phyloP scores from a whole-genome alignment of 2,113 vertebrate genomes.

The Plotosus lineatus region DNA sequence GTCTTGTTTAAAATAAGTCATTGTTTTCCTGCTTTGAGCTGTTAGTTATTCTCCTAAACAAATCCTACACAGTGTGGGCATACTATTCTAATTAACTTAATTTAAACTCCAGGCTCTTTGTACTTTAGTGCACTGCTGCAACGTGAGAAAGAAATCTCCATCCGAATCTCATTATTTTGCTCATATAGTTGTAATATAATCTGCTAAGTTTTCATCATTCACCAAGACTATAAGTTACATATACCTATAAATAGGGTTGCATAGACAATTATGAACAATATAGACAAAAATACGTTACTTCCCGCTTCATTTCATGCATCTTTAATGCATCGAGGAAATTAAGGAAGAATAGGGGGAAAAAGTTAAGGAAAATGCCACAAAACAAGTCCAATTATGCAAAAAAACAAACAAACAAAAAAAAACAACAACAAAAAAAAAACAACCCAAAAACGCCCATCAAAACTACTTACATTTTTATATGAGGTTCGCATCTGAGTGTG shows the following conservation, averaged over 20 bases:
- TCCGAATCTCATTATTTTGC: background rate
- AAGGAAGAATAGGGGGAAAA: no score
- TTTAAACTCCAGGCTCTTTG: background rate
- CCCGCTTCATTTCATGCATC: no score
- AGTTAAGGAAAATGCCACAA: no score
- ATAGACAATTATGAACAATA: background rate
- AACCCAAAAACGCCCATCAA: no score
- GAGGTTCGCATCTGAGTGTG: no score
- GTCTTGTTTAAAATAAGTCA: background rate
- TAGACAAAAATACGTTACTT: background rate
- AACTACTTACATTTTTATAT: no score
- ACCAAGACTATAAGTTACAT: background rate
- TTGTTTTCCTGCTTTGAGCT: constrained; percentile 5
- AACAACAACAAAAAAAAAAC: no score
- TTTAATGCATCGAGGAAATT: no score
- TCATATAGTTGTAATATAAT: background rate
- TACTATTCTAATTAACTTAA: background rate
- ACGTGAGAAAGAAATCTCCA: background rate
- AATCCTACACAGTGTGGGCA: background rate
- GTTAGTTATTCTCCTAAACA: constrained; percentile 1
- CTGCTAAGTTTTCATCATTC: background rate
- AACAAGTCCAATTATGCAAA: no score
- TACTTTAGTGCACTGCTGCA: background rate
- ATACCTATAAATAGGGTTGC: background rate
- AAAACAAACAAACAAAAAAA: no score